Percentiles rank a stretch among this genome's conserved stretches.
These are phyloP conservation scores for Macrosteles quadrilineatus DNA, from an alignment of 1,140 invertebrate genomes.

Conservation along the genomic window DNA sequence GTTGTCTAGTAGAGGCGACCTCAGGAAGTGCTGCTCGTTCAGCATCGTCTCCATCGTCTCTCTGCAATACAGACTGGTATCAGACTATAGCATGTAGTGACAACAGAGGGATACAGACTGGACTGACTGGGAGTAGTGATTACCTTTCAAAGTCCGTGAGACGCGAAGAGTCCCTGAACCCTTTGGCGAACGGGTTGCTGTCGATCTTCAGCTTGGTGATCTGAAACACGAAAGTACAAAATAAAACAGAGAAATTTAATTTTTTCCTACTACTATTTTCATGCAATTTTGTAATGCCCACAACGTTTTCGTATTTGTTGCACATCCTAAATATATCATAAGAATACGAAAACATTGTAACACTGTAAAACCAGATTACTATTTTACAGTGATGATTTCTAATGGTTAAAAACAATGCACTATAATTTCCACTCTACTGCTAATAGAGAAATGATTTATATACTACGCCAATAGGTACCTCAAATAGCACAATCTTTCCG, in stretches of 20 bases:
- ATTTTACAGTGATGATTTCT: no score
- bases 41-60: conserved; percentile 68
- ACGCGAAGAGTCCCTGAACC: conserved; percentile 78
- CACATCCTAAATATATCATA: background rate
- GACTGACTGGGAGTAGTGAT: conserved; percentile 54
- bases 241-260: conserved; percentile 6
- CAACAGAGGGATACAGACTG: no score
- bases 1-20: conserved; percentile 58
- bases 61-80: conserved; percentile 50
- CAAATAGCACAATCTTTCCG: no score
- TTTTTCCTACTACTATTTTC: background rate
- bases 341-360: no score
- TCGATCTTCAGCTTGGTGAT: conserved; percentile 81
- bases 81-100: no score
- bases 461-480: no score
- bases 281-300: background rate
- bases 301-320: no score
- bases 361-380: no score
- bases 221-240: conserved; percentile 47
- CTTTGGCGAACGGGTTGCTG: conserved; percentile 85
- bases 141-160: conserved; percentile 82
- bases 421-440: no score
- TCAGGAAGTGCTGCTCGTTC: conserved; percentile 63
- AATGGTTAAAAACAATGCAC: no score
- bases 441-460: no score